Base-by-base conservation (phyloP, 1,140 invertebrate species). In the Drosophila oshimai region DNA sequence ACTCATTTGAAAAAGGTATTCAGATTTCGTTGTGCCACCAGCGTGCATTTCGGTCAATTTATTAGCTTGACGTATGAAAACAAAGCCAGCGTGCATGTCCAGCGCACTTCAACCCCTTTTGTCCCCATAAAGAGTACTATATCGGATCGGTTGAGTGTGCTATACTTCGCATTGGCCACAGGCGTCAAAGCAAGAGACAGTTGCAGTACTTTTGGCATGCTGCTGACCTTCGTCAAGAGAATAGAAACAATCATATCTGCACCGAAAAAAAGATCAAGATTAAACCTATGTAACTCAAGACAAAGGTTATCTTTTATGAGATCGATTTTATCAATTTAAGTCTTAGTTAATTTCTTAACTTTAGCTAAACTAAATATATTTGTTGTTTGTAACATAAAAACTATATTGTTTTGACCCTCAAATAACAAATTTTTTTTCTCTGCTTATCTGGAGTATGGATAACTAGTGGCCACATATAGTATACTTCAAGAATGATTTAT, bases 141-240 rank as follows among this genome's bases (percentile, higher is more conserved):
- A 50, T 71, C 39, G 41, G 37, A 44, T 39, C 55, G 54, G 73
- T 71, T 37, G 33, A 55, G 22, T 24, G 57, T 71, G 53, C 41
- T 24, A 60, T 60, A 45, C 37, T 64, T 65, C 41, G 60, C 60
- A 17, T 33, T 65, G 80, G 75, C 80, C 75, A 74, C 42, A 61
- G 57, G 74, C 49, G 61, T 69, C 51, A 51, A 70, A 55, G 10
- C 42, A 46, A 36, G 68, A 51, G 45, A 42, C 71, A 37, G 64
- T 51, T 47, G 37, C 36, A 39, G 57, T 18, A 65, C 64, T 70
- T 69, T 62, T 72, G 73, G 62, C 67, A 45, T 58, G 60, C 18
- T 39, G 81, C 67, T 76, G 81, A 79, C 80, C 80, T 84, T 84
- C 80, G 58, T 22, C 51, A 51, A 73, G 58, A 86, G 72, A 84